Percentiles rank a stretch among this genome's conserved stretches.
Conservation (phyloP, 2,888 invertebrate species). For the Orthosia incerta region DNA sequence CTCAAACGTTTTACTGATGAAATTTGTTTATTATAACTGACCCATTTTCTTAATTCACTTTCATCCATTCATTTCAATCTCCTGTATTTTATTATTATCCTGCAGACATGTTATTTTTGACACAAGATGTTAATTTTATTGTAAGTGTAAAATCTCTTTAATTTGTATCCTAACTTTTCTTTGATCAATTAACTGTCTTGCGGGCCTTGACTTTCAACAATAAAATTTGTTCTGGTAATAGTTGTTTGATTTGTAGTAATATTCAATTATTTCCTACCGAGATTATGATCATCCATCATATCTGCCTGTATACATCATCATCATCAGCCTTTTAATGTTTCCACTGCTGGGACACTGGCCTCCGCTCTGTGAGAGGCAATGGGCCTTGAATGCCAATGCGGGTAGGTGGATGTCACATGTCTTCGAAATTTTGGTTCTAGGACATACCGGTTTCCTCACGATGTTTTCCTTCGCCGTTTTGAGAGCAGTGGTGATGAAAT, state of each 20-base stretch:
- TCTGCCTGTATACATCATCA: too few relatives aligned
- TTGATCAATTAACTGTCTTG: slow-evolving; percentile 29
- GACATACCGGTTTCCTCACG: too few relatives aligned
- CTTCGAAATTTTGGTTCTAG: too few relatives aligned
- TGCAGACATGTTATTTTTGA: slow-evolving; percentile 25
- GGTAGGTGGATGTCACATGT: too few relatives aligned
- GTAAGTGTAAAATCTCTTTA: slow-evolving; percentile 35
- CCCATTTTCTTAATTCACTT: slow-evolving; percentile 29
- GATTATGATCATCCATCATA: background rate
- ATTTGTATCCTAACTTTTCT: slow-evolving; percentile 12
- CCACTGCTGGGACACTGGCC: too few relatives aligned
- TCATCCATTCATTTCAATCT: slow-evolving; percentile 18
- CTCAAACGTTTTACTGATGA: background rate
- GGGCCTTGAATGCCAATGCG: too few relatives aligned
- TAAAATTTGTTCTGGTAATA: slow-evolving; percentile 54
- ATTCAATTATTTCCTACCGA: background rate
- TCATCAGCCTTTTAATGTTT: too few relatives aligned
- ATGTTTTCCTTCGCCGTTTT: too few relatives aligned
- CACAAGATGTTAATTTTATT: slow-evolving; percentile 25
- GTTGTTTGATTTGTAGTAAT: slow-evolving; percentile 12
- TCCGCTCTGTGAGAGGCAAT: too few relatives aligned
- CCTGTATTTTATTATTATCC: slow-evolving; percentile 31
- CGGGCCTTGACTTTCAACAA: slow-evolving; percentile 28
- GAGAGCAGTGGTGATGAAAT: too few relatives aligned
- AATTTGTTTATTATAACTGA: slow-evolving; percentile 4